Evolutionary conservation across 2,888 invertebrate genomes (phyloP).

Genomic region (Apamea monoglypha): DNA sequence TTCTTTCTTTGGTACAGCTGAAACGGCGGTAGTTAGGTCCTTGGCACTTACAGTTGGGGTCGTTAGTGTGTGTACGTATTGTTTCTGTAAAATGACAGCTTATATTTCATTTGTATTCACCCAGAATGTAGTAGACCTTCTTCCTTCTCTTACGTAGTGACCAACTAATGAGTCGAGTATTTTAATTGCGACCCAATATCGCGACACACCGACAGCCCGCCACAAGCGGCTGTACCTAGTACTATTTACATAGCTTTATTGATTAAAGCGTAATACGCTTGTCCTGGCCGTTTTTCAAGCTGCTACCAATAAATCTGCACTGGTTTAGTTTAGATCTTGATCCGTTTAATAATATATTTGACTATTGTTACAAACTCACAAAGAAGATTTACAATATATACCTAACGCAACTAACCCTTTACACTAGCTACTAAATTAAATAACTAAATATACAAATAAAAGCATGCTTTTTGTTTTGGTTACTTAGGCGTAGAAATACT

Average conservation of each 20-base stretch:
- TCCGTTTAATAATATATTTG: constrained; percentile 29
- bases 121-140: constrained; percentile 15
- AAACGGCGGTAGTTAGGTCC: neutral
- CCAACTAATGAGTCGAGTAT: constrained; percentile 56
- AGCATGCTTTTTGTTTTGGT: neutral
- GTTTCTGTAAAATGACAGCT: neutral
- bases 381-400: neutral
- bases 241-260: constrained; percentile 74
- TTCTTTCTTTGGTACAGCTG: too few relatives aligned
- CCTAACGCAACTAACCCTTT: too few relatives aligned
- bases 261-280: constrained; percentile 64
- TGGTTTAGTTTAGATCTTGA: constrained; percentile 32
- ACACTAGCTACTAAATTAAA: too few relatives aligned
- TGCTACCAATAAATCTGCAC: constrained; percentile 38
- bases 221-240: constrained; percentile 24
- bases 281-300: constrained; percentile 53
- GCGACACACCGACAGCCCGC: constrained; percentile 43
- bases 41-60: neutral
- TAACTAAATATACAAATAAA: too few relatives aligned
- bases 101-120: neutral
- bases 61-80: neutral
- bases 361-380: neutral
- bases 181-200: constrained; percentile 76
- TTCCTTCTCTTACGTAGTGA: neutral
- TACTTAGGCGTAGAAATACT: neutral